Percentiles rank a stretch among this genome's conserved stretches.
Conservation (phyloP, 2,113 vertebrate species). For the Prionailurus viverrinus region DNA sequence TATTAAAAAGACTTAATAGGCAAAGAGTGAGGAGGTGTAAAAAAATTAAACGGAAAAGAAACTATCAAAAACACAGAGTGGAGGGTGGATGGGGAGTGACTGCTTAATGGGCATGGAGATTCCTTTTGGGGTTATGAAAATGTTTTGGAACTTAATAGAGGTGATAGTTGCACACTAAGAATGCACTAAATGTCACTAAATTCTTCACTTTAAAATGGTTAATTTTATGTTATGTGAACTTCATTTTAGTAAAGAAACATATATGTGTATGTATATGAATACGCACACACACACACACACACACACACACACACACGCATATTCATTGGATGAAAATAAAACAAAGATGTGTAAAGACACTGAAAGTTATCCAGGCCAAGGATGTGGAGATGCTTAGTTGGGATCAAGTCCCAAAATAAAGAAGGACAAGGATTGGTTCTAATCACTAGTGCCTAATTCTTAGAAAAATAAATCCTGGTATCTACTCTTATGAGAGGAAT, state of each 20-base stretch:
- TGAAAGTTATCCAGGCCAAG: background rate
- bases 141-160: background rate
- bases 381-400: background rate
- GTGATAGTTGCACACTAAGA: background rate
- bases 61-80: background rate
- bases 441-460: background rate
- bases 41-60: slow-evolving; percentile 35
- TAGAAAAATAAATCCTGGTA: background rate
- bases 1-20: background rate
- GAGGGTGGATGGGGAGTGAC: background rate
- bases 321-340: background rate
- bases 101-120: background rate
- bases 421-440: background rate
- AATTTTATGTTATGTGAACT: background rate
- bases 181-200: background rate
- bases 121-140: background rate
- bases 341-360: background rate
- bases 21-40: background rate
- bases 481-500: background rate
- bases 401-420: slow-evolving; percentile 7
- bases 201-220: background rate
- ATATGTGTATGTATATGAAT: background rate
- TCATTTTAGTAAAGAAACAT: background rate
- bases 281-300: background rate
- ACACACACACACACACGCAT: background rate